Evolutionary conservation across 2,113 vertebrate species (phyloP), one percentile per base, ranked within the genome.

Genomic region (Tachysurus vachellii): DNA sequence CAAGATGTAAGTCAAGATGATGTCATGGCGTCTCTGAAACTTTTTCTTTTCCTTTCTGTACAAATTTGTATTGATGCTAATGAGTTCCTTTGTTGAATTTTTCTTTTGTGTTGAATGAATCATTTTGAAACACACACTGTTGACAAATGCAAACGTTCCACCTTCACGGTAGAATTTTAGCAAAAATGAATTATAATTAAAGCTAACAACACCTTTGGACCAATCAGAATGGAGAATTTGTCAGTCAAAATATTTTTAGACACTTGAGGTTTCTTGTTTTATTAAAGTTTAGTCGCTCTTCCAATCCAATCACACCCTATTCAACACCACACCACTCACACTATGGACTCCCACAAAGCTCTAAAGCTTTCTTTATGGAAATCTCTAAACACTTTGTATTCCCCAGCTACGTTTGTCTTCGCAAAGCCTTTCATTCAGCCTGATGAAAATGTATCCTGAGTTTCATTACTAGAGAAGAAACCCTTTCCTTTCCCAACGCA

Each of bases 381-480:
- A 82, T 3, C 31, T 82, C 13, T 59, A 36, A 42, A 14, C 1
- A 0, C 28, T 31, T 59, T 54, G 16, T 31, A 62, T 50, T 56
- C 28, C 61, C 64, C n/a, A 19, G 7, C 23, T 1, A 44, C 19
- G 10, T 14, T 26, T 71, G 83, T 16, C 61, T 56, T 59, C 42
- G 19, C 36, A 5, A 26, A 64, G 12, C 59, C 53, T 54, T 13
- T 80, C 57, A 42, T 14, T 66, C 62, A 53, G 54, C 42, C 13
- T n/a, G 31, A n/a, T 0, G 5, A 53, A 76, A 44, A 62, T 68
- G 8, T 3, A 76, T 71, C 28, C 10, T 26, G 47, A 81, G 83
- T 68, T 89, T 85, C 88, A 89, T 87, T 87, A 81, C 31, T n/a
- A 83, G 75, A 82, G 82, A 86, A 89, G 82, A 86, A 89, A 80